Evolutionary conservation across 1,140 invertebrate genomes (phyloP).

Genomic region (Gerris buenoi): DNA sequence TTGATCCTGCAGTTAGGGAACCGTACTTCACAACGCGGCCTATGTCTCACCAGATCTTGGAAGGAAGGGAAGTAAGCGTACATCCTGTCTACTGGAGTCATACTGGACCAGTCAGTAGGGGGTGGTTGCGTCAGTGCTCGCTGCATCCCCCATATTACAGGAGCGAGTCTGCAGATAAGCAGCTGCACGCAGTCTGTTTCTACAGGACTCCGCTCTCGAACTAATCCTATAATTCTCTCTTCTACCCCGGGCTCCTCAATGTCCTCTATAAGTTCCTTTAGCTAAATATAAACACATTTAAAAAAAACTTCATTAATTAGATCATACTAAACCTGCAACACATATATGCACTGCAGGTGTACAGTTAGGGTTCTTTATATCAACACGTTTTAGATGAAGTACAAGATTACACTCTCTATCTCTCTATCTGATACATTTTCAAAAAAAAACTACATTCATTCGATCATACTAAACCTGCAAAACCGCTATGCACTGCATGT

Average conservation of each 20-base stretch:
- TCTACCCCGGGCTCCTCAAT: constrained; percentile 33
- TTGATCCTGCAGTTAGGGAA: constrained; percentile 34
- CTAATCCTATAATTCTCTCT: constrained; percentile 41
- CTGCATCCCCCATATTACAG: constrained; percentile 58
- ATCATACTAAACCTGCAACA: no score
- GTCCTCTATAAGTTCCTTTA: constrained; percentile 6
- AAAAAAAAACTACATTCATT: no score
- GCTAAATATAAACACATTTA: no score
- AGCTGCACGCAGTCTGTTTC: constrained; percentile 52
- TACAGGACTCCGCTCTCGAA: constrained; percentile 36
- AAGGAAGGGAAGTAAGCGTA: constrained; percentile 45
- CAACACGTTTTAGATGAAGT: no score
- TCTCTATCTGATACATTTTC: no score
- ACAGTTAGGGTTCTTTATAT: no score
- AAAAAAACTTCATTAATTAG: no score
- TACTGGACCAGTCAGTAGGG: constrained; percentile 24
- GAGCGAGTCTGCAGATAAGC: constrained; percentile 57
- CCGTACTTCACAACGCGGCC: constrained; percentile 45
- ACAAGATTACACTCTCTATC: no score
- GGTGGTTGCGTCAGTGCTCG: constrained; percentile 24
- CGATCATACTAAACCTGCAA: no score
- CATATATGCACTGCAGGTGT: no score
- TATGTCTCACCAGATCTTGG: constrained; percentile 42
- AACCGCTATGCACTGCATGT: no score
- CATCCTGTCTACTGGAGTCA: constrained; percentile 31